Conservation (phyloP, 2,113 vertebrate species). For the Antechinus flavipes region DNA sequence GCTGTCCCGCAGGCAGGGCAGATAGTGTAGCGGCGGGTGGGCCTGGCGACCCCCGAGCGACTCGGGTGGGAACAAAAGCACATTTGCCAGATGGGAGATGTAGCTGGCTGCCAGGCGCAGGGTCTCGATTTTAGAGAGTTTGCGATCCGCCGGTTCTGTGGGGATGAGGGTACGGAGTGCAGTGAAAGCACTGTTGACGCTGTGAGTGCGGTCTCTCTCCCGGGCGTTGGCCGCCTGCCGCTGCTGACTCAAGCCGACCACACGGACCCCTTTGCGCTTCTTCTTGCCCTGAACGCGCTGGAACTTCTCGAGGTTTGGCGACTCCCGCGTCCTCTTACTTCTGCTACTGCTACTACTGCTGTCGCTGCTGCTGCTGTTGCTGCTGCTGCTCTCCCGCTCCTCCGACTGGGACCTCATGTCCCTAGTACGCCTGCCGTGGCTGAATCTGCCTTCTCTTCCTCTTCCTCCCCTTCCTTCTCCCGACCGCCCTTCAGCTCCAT, state of each 20-base stretch:
- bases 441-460: background rate
- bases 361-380: background rate
- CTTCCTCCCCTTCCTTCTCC: background rate
- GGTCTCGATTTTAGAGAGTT: conserved; percentile 91
- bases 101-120: conserved; percentile 91
- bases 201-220: conserved; percentile 90
- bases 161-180: conserved; percentile 90
- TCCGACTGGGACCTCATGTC: background rate
- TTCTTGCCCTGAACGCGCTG: background rate
- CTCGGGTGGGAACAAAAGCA: conserved; percentile 79
- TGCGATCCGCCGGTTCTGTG: conserved; percentile 86
- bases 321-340: background rate
- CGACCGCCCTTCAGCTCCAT: background rate
- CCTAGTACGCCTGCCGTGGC: background rate
- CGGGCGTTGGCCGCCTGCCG: conserved; percentile 90
- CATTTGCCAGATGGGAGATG: conserved; percentile 90
- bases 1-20: background rate
- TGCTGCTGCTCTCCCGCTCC: background rate
- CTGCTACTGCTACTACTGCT: background rate
- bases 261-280: conserved; percentile 58
- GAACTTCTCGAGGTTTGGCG: background rate
- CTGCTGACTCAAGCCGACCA: conserved; percentile 84
- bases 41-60: background rate
- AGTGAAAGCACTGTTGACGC: conserved; percentile 90
- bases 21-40: background rate